phyloP scores from a whole-genome alignment of 1,140 invertebrate species.

The Venustaconcha ellipsiformis region DNA sequence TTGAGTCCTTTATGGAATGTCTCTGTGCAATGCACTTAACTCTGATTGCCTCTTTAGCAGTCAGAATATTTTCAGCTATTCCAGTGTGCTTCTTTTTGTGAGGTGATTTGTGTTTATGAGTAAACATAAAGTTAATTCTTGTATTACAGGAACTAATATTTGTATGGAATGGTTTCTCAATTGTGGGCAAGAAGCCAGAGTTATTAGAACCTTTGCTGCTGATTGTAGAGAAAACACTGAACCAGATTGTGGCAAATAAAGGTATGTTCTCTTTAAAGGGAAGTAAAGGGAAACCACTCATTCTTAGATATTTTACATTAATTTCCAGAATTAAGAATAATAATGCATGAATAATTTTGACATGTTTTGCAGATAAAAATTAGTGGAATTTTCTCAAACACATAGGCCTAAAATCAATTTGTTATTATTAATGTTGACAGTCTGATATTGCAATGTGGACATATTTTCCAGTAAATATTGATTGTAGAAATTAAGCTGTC shows the following conservation, averaged over 20 bases:
- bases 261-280: conserved; percentile 59
- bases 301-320: not conserved
- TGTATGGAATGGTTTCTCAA: conserved; percentile 93
- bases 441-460: not conserved
- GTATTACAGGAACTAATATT: conserved; percentile 83
- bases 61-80: no score
- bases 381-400: not conserved
- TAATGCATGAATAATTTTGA: not conserved
- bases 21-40: no score
- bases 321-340: not conserved
- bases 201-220: conserved; percentile 80
- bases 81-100: no score
- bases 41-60: no score
- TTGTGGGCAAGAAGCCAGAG: conserved; percentile 80
- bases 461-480: no score
- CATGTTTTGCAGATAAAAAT: not conserved
- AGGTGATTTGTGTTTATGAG: no score
- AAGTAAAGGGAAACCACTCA: not conserved
- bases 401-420: no score
- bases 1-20: no score
- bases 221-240: conserved; percentile 78
- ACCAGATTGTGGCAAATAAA: conserved; percentile 58
- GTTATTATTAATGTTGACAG: no score
- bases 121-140: not conserved
- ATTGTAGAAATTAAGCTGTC: no score